A percentile compares a stretch with the other conserved stretches of the same genome.
phyloP scores from a whole-genome alignment of 2,113 vertebrate genomes.

The Sigmodon hispidus region DNA sequence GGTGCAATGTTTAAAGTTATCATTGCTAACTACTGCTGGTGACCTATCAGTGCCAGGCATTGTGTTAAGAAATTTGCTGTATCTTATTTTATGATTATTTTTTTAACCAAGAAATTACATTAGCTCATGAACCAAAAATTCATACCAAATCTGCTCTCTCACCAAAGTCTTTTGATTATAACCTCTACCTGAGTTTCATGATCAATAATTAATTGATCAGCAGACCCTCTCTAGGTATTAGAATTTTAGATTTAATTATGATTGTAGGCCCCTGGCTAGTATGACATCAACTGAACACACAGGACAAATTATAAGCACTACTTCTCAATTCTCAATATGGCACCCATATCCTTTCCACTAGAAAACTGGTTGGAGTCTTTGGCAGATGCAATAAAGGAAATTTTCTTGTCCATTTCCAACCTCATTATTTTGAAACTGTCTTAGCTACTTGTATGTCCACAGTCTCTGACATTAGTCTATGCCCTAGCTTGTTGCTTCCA shows the following conservation, averaged over 20 bases:
- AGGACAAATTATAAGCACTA: not conserved
- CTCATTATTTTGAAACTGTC: not conserved
- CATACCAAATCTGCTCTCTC: not conserved
- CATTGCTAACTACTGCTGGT: not conserved
- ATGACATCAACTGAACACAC: not conserved
- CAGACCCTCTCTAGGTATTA: not conserved
- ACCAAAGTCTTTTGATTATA: constrained; percentile 4
- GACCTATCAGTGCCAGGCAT: not conserved
- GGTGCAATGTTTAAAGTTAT: not conserved
- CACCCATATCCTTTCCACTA: not conserved
- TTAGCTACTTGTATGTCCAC: not conserved
- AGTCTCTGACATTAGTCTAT: not conserved
- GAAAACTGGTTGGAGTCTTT: not conserved
- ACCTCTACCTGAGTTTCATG: not conserved
- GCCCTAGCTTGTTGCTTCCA: not conserved
- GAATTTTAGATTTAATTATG: constrained; percentile 53
- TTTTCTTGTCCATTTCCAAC: not conserved
- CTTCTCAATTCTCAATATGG: not conserved
- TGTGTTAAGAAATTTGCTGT: not conserved
- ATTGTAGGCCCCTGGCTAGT: not conserved
- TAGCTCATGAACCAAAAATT: constrained; percentile 7
- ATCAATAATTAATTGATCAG: constrained; percentile 51
- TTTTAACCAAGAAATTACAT: not conserved
- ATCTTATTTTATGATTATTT: constrained; percentile 26
- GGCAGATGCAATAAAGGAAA: not conserved